Conservation (phyloP, 2,113 vertebrate genomes). For the Maccullochella peelii region DNA sequence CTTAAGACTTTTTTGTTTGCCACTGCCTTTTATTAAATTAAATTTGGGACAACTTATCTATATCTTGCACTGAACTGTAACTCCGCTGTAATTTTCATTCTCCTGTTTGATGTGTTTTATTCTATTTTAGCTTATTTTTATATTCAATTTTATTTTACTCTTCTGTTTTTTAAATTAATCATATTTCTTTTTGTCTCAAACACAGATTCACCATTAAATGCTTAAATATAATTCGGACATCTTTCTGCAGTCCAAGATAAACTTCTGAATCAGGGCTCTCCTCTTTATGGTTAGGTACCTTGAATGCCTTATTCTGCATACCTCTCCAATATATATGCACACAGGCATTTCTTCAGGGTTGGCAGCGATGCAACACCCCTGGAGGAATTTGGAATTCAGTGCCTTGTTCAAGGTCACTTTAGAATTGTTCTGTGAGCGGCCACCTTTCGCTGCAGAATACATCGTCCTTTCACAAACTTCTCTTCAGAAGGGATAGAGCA, state of each 20-base stretch:
- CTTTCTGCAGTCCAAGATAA: background rate
- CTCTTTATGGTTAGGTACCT: background rate
- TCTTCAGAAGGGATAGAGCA: slow-evolving; percentile 52
- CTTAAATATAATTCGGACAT: background rate
- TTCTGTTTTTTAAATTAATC: background rate
- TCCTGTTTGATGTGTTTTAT: background rate
- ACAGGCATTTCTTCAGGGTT: slow-evolving; percentile 41
- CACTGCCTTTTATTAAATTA: background rate
- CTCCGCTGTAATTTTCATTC: background rate
- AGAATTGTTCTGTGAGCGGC: slow-evolving; percentile 58
- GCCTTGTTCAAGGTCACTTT: slow-evolving; percentile 73
- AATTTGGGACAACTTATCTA: background rate
- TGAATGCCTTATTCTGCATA: slow-evolving; percentile 32
- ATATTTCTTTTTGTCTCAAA: background rate
- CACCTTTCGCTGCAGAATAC: slow-evolving; percentile 64
- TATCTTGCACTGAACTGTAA: background rate
- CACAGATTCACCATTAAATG: background rate
- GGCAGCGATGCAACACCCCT: slow-evolving; percentile 54
- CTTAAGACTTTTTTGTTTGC: background rate
- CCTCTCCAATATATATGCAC: slow-evolving; percentile 25
- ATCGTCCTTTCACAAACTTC: slow-evolving; percentile 66
- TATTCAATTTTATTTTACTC: background rate
- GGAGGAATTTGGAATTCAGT: slow-evolving; percentile 65
- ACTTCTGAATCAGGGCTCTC: slow-evolving; percentile 9
- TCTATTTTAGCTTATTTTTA: background rate